Evolutionary conservation across 1,140 invertebrate species (phyloP), one percentile per base, ranked within the genome.

Genomic region (Scaptodrosophila lebanonensis): DNA sequence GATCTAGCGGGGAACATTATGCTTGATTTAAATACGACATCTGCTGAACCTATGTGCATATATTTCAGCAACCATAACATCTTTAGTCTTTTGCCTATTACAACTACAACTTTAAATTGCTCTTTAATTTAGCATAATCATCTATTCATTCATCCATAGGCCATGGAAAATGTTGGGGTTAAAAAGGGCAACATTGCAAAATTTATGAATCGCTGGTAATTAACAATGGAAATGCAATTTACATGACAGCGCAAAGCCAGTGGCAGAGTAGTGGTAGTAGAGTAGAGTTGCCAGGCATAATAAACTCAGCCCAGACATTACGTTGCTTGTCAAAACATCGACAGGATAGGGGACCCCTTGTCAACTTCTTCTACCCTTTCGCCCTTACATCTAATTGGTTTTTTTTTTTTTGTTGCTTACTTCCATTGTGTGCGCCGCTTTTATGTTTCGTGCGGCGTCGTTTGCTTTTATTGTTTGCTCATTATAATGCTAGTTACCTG

Each of bases 181-280:
- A 65, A 60, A 65, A 30, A 15, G 13, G 20, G 15, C 27, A 45
- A 35, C 44, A 25, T 56, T 83, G 69, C 59, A 61, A 72, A 68
- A 72, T 72, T 72, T 69, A 72, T 65, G 52, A 65, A 83, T 73
- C 56, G 69, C 68, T 51, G 57, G 65, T 84, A 84, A 79, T 84
- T 79, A 83, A 83, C 79, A 83, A 67, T 84, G 69, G 67, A 66
- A 84, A 75, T 83, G 79, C 79, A 83, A 83, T 83, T 83, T 79
- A 59, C 63, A 61, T 58, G 32, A 59, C 59, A 36, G 38, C 64
- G n/a, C n/a, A n/a, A n/a, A n/a, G n/a, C n/a, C n/a, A n/a, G n/a
- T n/a, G n/a, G n/a, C n/a, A n/a, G n/a, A n/a, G n/a, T n/a, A n/a
- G n/a, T n/a, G n/a, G n/a, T n/a, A n/a, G n/a, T 61, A 51, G 16